Conservation (phyloP, 2,113 vertebrate species). For the Monopterus albus region DNA sequence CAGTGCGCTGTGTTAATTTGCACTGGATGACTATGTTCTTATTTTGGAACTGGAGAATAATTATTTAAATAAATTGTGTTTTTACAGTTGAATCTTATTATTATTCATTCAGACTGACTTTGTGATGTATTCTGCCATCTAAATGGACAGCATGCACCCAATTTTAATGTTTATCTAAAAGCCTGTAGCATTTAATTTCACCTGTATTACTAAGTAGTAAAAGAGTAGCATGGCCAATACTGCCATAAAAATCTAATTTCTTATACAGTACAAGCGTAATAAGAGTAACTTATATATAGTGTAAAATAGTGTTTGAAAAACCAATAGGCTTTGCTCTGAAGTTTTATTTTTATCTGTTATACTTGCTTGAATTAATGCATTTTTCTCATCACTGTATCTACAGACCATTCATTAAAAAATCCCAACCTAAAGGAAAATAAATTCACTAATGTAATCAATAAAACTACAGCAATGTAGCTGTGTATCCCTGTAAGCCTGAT, state of each 20-base stretch:
- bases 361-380: background rate
- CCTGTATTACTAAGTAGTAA: background rate
- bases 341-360: background rate
- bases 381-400: background rate
- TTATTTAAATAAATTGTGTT: no score
- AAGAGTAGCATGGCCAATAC: background rate
- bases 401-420: background rate
- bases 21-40: background rate
- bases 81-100: background rate
- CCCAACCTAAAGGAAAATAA: background rate
- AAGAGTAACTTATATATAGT: background rate
- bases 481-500: background rate
- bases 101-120: conserved; percentile 10
- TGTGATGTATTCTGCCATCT: background rate
- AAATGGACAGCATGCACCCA: background rate
- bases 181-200: background rate
- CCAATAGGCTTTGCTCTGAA: background rate
- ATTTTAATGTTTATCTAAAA: background rate
- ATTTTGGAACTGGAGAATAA: background rate
- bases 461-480: no score
- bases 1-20: background rate
- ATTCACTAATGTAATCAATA: background rate
- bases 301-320: background rate
- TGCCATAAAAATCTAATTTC: background rate
- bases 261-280: background rate